Conservation (phyloP, 2,797 vertebrate genomes). For the Liasis olivaceus region DNA sequence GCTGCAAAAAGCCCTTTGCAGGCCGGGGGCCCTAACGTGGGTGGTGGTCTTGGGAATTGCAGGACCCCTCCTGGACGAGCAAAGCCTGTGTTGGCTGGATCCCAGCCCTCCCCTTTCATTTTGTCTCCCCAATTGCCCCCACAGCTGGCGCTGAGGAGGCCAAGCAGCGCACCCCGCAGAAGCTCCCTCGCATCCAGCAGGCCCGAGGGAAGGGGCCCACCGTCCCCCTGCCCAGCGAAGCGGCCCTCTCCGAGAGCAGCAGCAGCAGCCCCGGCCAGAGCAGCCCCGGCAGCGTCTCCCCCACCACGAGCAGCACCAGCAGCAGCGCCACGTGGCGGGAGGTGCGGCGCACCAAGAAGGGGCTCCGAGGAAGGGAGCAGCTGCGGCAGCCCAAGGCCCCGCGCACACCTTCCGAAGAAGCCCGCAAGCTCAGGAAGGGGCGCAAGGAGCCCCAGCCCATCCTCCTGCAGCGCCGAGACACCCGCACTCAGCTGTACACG, state of each 20-base stretch:
- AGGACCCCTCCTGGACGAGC: too few species aligned
- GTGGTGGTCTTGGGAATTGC: background rate
- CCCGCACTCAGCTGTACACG: background rate
- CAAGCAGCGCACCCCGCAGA: background rate
- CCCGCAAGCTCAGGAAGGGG: background rate
- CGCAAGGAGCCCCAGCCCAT: background rate
- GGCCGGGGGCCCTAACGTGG: too few species aligned
- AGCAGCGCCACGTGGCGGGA: background rate
- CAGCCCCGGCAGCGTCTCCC: background rate
- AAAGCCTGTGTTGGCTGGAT: background rate
- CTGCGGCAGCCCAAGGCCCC: accelerated
- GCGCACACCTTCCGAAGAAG: accelerated
- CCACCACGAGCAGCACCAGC: background rate
- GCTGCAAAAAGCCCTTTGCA: too few species aligned
- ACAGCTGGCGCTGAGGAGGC: background rate
- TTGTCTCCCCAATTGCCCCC: background rate
- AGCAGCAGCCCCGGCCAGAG: background rate
- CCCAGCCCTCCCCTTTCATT: background rate
- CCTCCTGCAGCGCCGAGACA: background rate
- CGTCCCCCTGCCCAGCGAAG: accelerated
- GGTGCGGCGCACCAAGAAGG: background rate
- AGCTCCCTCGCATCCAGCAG: background rate
- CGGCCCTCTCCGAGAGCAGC: background rate
- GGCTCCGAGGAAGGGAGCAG: background rate
- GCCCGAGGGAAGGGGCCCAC: background rate